These are phyloP conservation scores for Dipus sagitta DNA, from an alignment of 2,797 vertebrate genomes.

Conservation along the genomic window DNA sequence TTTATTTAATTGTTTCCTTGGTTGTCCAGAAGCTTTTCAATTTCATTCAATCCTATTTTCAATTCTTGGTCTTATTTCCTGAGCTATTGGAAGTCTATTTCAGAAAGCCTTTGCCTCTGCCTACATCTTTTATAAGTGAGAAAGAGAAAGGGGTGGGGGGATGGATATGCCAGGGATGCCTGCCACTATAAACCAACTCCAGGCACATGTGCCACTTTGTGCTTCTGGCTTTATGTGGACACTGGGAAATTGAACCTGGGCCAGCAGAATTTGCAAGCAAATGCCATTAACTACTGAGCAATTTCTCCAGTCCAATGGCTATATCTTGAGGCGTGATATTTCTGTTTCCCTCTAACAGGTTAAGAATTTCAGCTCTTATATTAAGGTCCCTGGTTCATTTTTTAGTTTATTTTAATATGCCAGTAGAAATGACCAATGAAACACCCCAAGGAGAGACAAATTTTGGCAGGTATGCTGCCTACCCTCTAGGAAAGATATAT, in stretches of 20 bases:
- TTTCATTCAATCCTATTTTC: background rate
- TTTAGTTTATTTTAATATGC: background rate
- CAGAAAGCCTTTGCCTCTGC: background rate
- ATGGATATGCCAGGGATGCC: too few relatives aligned
- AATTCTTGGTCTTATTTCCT: background rate
- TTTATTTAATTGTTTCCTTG: background rate
- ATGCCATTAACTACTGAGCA: too few relatives aligned
- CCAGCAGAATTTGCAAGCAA: too few relatives aligned
- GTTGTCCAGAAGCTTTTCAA: background rate
- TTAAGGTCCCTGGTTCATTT: background rate
- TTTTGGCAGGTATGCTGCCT: background rate
- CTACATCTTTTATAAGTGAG: background rate
- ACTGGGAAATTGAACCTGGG: too few relatives aligned
- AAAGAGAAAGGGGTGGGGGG: too few relatives aligned
- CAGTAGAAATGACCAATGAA: constrained; percentile 25
- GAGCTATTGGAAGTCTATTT: background rate
- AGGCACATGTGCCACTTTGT: too few relatives aligned
- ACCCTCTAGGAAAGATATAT: background rate
- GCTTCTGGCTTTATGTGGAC: too few relatives aligned
- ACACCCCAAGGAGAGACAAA: constrained; percentile 42
- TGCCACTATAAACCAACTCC: too few relatives aligned
- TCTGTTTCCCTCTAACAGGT: background rate
- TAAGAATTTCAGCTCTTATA: background rate
- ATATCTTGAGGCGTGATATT: background rate
- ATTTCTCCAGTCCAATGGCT: too few relatives aligned